Conservation (phyloP, 2,888 invertebrate genomes). For the Catocala fraxini region DNA sequence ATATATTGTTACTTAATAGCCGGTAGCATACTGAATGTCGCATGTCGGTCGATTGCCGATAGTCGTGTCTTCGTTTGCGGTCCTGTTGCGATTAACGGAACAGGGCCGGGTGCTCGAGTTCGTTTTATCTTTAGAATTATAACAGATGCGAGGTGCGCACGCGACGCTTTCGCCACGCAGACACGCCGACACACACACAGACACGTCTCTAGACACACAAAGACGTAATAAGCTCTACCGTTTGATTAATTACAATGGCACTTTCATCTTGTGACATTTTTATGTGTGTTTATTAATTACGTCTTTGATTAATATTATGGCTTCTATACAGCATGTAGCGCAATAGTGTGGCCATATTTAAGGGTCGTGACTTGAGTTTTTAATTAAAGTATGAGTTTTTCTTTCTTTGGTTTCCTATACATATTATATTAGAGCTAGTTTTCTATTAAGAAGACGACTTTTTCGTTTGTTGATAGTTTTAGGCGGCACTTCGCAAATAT, state of each 20-base stretch:
- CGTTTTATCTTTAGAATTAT: slow-evolving; percentile 56
- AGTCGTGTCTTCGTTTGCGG: slow-evolving; percentile 29
- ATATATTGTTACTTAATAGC: slow-evolving; percentile 11
- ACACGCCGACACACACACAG: slow-evolving; percentile 14
- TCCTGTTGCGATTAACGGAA: slow-evolving; percentile 38
- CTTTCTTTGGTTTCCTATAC: too few relatives aligned
- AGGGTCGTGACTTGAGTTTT: background rate
- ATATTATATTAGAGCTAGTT: too few relatives aligned
- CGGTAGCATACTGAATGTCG: slow-evolving; percentile 5
- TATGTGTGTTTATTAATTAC: slow-evolving; percentile 43
- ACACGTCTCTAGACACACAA: too few relatives aligned
- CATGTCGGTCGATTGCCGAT: slow-evolving; percentile 21
- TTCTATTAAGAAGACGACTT: too few relatives aligned
- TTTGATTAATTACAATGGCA: slow-evolving; percentile 53
- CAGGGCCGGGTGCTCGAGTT: slow-evolving; percentile 41
- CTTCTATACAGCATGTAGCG: slow-evolving; percentile 15
- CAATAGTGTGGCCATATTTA: background rate
- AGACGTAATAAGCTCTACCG: slow-evolving; percentile 25
- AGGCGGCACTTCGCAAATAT: too few relatives aligned
- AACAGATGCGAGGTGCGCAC: slow-evolving; percentile 60
- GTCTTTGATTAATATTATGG: slow-evolving; percentile 38
- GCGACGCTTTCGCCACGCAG: slow-evolving; percentile 52
- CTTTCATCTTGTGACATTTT: slow-evolving; percentile 49
- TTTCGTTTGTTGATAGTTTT: too few relatives aligned
- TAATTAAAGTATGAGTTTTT: too few relatives aligned